A percentile compares a stretch with the other conserved stretches of the same genome.
phyloP scores from a whole-genome alignment of 2,113 vertebrate genomes.

The Kryptolebias marmoratus region DNA sequence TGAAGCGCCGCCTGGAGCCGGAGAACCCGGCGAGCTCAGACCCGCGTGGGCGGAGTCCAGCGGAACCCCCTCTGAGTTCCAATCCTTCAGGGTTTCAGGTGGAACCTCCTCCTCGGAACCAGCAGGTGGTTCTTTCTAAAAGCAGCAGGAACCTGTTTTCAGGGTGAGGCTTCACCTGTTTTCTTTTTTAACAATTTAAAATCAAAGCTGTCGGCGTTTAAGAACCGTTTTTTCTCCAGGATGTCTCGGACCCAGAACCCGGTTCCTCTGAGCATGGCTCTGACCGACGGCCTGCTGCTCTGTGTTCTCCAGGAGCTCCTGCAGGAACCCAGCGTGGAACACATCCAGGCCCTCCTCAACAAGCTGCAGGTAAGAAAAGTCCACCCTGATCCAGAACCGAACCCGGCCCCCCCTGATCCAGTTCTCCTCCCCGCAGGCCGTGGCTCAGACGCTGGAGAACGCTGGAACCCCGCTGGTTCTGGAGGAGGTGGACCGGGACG shows the following conservation, averaged over 20 bases:
- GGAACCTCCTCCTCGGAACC: not conserved
- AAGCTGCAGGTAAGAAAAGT: constrained; percentile 70
- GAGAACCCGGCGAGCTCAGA: constrained; percentile 29
- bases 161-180: constrained; percentile 42
- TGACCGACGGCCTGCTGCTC: constrained; percentile 73
- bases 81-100: not conserved
- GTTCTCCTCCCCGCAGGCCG: constrained; percentile 50
- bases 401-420: not conserved
- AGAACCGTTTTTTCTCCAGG: constrained; percentile 36
- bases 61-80: not conserved
- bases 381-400: not conserved
- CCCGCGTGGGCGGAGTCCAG: not conserved
- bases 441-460: constrained; percentile 53
- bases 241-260: not conserved
- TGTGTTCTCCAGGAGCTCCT: constrained; percentile 77
- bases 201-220: not conserved
- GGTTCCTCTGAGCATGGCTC: constrained; percentile 25
- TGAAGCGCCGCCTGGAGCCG: constrained; percentile 32
- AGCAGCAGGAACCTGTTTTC: constrained; percentile 13
- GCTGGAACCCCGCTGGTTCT: not conserved
- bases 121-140: constrained; percentile 21
- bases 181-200: not conserved
- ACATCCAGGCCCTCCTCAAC: constrained; percentile 64
- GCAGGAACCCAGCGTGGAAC: constrained; percentile 50
- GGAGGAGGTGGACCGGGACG: constrained; percentile 18